A percentile compares a stretch with the other conserved stretches of the same genome.
Evolutionary conservation across 1,140 invertebrate species (phyloP).

Genomic region (Microplitis demolitor): DNA sequence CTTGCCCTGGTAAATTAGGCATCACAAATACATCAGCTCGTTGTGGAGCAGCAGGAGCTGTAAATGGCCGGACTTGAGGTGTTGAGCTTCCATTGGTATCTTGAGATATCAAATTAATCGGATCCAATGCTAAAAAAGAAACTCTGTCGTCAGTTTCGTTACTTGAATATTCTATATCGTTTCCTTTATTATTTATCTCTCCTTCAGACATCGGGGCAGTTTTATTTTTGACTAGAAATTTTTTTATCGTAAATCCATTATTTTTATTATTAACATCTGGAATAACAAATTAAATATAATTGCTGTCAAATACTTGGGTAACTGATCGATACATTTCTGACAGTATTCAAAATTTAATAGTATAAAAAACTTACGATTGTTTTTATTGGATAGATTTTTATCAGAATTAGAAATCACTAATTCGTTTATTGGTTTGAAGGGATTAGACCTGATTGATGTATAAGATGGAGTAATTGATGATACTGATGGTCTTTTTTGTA

Average conservation of each 20-base stretch:
- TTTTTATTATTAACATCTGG: constrained; percentile 16
- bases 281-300: not conserved
- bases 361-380: constrained; percentile 9
- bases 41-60: constrained; percentile 38
- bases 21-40: constrained; percentile 24
- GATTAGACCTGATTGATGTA: constrained; percentile 43
- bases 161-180: constrained; percentile 12
- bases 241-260: constrained; percentile 23
- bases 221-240: constrained; percentile 41
- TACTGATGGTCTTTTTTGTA: constrained; percentile 22
- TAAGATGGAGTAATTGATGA: constrained; percentile 30
- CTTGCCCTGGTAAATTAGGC: constrained; percentile 45
- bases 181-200: constrained; percentile 11
- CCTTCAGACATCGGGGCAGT: constrained; percentile 39
- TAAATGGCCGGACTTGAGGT: constrained; percentile 36
- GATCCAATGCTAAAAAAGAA: constrained; percentile 32
- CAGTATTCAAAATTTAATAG: too few species aligned
- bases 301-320: not conserved
- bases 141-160: constrained; percentile 23
- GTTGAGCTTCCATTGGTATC: constrained; percentile 11
- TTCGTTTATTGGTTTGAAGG: constrained; percentile 48
- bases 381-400: not conserved
- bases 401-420: constrained; percentile 32
- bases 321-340: not conserved
- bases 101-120: constrained; percentile 21